Evolutionary conservation across 2,113 vertebrate genomes (phyloP).

Genomic region (Colinus virginianus): DNA sequence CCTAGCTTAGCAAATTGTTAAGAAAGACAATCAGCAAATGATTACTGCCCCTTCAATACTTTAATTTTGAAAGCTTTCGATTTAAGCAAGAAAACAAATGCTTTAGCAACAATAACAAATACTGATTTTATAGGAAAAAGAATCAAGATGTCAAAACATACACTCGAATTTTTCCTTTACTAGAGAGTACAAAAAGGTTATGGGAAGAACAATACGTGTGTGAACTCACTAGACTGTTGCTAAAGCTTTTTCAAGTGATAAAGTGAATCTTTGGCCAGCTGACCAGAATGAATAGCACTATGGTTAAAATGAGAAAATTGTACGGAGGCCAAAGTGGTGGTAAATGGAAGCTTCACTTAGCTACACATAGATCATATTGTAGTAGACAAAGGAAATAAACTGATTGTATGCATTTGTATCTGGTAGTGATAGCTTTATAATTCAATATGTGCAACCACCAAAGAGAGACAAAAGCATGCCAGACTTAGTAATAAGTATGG

Average conservation of each 20-base stretch:
- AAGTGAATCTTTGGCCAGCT: background rate
- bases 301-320: background rate
- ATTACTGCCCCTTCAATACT: background rate
- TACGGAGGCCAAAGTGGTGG: conserved; percentile 6
- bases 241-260: background rate
- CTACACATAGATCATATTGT: background rate
- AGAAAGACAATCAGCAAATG: background rate
- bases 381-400: conserved; percentile 28
- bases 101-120: background rate
- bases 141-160: background rate
- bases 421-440: conserved; percentile 38
- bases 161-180: background rate
- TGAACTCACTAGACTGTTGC: background rate
- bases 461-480: background rate
- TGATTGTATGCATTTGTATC: conserved; percentile 1
- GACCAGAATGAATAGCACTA: background rate
- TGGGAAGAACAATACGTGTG: background rate
- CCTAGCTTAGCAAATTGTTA: background rate
- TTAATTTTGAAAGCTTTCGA: background rate
- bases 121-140: background rate
- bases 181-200: background rate
- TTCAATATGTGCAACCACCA: conserved; percentile 37
- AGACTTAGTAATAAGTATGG: background rate
- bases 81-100: background rate
- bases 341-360: conserved; percentile 28